Conservation (phyloP, 2,797 vertebrate genomes). For the Sternarchorhynchus goeldii region DNA sequence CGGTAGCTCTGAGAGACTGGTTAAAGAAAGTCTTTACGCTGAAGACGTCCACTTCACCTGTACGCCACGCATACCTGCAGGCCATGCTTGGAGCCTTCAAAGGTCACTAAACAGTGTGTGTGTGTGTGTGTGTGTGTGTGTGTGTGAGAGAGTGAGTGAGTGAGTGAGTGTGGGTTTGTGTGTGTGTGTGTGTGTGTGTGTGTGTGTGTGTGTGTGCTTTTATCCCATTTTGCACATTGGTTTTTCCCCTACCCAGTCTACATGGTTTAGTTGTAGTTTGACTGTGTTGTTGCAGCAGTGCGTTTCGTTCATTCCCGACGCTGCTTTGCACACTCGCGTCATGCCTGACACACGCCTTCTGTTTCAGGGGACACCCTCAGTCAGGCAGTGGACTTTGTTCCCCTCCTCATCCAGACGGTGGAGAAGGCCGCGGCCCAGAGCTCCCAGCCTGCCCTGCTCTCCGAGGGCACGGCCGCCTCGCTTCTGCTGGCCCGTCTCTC, state of each 20-base stretch:
- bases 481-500: slow-evolving; percentile 88
- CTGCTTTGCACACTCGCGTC: too few species aligned
- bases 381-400: slow-evolving; percentile 84
- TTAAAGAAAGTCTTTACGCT: slow-evolving; percentile 94
- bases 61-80: slow-evolving; percentile 95
- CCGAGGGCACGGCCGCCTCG: slow-evolving; percentile 88
- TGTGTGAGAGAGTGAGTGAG: too few species aligned
- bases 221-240: too few species aligned
- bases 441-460: slow-evolving; percentile 86
- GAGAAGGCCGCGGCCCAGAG: slow-evolving; percentile 91
- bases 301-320: too few species aligned
- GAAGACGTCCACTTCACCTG: slow-evolving; percentile 90
- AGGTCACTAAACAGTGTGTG: slow-evolving; percentile 72
- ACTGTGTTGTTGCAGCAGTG: too few species aligned
- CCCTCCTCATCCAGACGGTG: slow-evolving; percentile 86
- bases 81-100: slow-evolving; percentile 90
- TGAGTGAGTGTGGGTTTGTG: not conserved
- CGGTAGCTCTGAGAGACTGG: slow-evolving; percentile 86
- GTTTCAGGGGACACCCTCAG: slow-evolving; percentile 85
- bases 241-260: too few species aligned
- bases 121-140: too few species aligned
- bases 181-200: not conserved
- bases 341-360: not conserved
- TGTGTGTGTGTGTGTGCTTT: not conserved
- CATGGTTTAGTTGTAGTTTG: too few species aligned